Evolutionary conservation across 1,140 invertebrate genomes (phyloP).

Genomic region (Caenorhabditis remanei): DNA sequence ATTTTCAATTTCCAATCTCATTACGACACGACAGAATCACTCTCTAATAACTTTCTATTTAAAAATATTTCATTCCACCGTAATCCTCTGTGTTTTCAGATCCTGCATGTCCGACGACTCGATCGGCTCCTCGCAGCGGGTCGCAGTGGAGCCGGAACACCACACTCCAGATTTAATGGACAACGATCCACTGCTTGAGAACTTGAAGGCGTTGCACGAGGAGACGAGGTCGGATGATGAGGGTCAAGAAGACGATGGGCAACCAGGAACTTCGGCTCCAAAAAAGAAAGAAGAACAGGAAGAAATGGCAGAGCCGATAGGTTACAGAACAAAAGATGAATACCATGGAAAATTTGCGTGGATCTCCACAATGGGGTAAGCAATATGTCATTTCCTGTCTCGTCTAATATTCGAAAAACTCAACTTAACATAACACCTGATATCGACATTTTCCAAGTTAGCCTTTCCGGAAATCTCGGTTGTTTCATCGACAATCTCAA

Average conservation of each 20-base stretch:
- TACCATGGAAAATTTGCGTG: too few relatives aligned
- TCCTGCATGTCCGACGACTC: not conserved
- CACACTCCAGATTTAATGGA: not conserved
- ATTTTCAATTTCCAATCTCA: not conserved
- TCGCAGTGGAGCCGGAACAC: slow-evolving; percentile 10
- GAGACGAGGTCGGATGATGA: not conserved
- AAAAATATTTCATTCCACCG: not conserved
- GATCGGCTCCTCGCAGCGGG: slow-evolving; percentile 7
- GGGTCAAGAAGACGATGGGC: not conserved
- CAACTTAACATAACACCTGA: too few relatives aligned
- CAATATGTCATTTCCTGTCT: too few relatives aligned
- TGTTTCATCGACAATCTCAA: not conserved
- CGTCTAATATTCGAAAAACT: too few relatives aligned
- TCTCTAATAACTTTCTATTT: not conserved
- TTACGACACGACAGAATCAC: not conserved
- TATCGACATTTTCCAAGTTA: too few relatives aligned
- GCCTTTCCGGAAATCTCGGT: too few relatives aligned
- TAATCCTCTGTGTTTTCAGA: slow-evolving; percentile 1
- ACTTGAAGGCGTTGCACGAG: slow-evolving; percentile 16
- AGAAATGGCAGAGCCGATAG: not conserved
- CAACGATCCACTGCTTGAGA: slow-evolving; percentile 4
- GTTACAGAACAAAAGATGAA: too few relatives aligned
- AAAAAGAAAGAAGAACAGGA: not conserved
- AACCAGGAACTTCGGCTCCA: not conserved
- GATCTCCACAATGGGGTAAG: too few relatives aligned